Conservation (phyloP, 2,797 vertebrate species). For the Petrocephalus sullivani region DNA sequence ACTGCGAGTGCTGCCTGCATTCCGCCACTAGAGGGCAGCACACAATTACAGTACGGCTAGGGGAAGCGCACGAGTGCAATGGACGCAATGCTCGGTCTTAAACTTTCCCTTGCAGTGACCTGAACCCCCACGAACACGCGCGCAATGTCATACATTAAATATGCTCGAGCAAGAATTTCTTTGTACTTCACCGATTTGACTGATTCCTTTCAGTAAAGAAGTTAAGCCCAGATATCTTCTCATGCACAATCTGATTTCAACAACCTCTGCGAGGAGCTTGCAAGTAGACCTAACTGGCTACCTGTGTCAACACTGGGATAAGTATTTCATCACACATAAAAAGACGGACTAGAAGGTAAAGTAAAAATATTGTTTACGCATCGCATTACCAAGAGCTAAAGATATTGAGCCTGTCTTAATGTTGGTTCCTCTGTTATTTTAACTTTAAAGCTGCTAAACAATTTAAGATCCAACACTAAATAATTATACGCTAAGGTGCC, state of each 20-base stretch:
- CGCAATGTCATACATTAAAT: neutral
- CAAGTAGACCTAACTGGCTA: neutral
- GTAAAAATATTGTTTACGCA: neutral
- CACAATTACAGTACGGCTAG: constrained; percentile 48
- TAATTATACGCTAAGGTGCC: neutral
- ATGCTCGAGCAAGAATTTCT: neutral
- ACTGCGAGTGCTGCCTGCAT: constrained; percentile 2
- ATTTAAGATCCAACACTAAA: neutral
- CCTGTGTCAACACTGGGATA: neutral
- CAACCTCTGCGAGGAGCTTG: neutral
- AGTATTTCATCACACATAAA: neutral
- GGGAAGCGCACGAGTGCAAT: neutral
- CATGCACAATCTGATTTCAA: neutral
- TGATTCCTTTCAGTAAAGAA: neutral
- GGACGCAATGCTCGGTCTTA: neutral
- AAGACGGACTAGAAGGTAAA: neutral
- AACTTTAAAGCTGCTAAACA: neutral
- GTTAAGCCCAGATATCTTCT: neutral
- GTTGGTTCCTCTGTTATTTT: neutral
- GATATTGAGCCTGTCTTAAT: neutral
- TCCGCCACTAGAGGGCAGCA: constrained; percentile 63
- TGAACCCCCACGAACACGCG: neutral
- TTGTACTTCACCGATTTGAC: neutral
- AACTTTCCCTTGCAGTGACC: neutral
- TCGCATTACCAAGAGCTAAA: neutral